phyloP scores from a whole-genome alignment of 1,140 invertebrate genomes.

The Drosophila albomicans region DNA sequence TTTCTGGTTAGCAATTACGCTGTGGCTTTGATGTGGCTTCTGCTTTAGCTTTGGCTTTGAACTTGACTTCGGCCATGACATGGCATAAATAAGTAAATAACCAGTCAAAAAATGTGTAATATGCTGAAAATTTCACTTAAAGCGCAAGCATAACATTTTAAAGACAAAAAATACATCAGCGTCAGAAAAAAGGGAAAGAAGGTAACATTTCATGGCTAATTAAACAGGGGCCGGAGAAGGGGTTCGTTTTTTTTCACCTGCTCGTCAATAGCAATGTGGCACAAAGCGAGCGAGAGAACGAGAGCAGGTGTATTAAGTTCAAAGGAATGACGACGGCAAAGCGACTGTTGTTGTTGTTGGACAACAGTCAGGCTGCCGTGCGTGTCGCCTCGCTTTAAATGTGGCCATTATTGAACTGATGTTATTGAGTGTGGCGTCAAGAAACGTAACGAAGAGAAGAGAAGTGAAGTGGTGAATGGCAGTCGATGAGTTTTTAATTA shows the following conservation, averaged over 20 bases:
- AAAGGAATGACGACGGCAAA: constrained; percentile 6
- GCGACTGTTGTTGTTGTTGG: too few relatives aligned
- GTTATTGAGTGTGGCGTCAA: constrained; percentile 56
- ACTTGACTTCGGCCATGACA: constrained; percentile 35
- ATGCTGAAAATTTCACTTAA: constrained; percentile 45
- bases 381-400: constrained; percentile 18
- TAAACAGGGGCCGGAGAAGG: constrained; percentile 9
- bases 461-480: background rate
- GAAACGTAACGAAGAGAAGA: background rate
- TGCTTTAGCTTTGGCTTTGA: constrained; percentile 59
- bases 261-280: background rate
- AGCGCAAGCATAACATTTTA: constrained; percentile 13
- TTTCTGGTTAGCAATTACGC: constrained; percentile 66
- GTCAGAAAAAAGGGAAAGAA: background rate
- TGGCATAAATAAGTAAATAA: constrained; percentile 57
- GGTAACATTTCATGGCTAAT: constrained; percentile 37
- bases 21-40: constrained; percentile 70
- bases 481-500: constrained; percentile 69
- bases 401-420: constrained; percentile 31
- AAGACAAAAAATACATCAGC: background rate
- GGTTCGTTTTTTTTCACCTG: constrained; percentile 7
- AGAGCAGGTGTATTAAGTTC: constrained; percentile 29
- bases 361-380: constrained; percentile 3
- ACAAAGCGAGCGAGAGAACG: background rate
- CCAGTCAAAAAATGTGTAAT: constrained; percentile 50